Evolutionary conservation across 1,140 invertebrate genomes (phyloP).

Genomic region (Hyles euphorbiae): DNA sequence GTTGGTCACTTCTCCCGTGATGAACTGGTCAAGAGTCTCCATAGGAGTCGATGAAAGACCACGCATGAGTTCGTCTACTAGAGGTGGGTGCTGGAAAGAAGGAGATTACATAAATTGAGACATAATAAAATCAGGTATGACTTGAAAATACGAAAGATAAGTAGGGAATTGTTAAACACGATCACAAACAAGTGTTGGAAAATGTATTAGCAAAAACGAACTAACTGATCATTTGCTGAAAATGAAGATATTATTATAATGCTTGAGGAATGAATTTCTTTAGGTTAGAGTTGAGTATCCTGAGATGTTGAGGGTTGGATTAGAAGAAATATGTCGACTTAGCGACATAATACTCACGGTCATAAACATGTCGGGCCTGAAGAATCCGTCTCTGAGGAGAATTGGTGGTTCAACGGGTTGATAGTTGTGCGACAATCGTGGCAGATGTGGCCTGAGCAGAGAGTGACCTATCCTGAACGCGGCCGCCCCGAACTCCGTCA

Average conservation of each 20-base stretch:
- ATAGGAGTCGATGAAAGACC: slow-evolving; percentile 93
- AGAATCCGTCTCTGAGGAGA: slow-evolving; percentile 93
- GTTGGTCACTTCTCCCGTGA: slow-evolving; percentile 95
- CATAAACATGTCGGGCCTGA: slow-evolving; percentile 93
- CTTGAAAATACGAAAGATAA: no score
- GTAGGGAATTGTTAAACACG: no score
- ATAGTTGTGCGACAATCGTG: slow-evolving; percentile 87
- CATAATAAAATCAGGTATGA: no score
- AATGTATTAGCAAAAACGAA: no score
- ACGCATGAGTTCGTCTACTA: slow-evolving; percentile 91
- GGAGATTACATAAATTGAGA: no score
- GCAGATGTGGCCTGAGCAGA: slow-evolving; percentile 91
- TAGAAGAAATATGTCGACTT: no score
- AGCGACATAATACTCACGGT: slow-evolving; percentile 60
- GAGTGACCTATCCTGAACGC: slow-evolving; percentile 97
- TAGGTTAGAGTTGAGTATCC: no score
- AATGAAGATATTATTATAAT: no score
- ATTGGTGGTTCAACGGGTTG: slow-evolving; percentile 88
- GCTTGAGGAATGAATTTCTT: no score
- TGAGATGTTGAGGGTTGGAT: no score
- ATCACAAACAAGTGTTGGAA: no score
- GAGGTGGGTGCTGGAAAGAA: slow-evolving; percentile 77
- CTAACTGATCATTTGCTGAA: no score
- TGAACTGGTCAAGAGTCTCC: slow-evolving; percentile 95
- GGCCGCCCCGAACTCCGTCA: slow-evolving; percentile 96